These are phyloP conservation scores for Podilymbus podiceps DNA, from an alignment of 2,113 vertebrate species.

Conservation along the genomic window DNA sequence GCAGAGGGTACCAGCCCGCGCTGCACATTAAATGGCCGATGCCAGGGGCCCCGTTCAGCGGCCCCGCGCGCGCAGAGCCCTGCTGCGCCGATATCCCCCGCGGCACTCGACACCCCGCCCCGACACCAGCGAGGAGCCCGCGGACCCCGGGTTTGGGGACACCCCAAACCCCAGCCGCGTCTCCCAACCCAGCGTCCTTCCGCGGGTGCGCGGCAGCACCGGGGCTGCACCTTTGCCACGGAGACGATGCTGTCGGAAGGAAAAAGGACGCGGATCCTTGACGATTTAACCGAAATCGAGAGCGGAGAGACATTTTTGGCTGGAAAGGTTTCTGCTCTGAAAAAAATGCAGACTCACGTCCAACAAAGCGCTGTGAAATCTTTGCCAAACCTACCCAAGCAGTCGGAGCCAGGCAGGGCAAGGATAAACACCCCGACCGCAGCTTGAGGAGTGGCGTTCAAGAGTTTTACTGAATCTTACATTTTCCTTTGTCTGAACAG, in stretches of 20 bases:
- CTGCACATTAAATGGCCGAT: accelerated
- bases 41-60: accelerated
- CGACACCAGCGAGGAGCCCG: too few species aligned
- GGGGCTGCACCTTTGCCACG: accelerated
- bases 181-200: not conserved
- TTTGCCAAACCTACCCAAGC: not conserved
- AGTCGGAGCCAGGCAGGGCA: not conserved
- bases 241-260: not conserved
- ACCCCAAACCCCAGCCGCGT: not conserved
- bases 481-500: not conserved
- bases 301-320: not conserved
- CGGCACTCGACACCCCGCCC: not conserved
- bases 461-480: not conserved
- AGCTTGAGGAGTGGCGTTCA: not conserved
- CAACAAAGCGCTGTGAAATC: not conserved
- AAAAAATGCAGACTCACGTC: not conserved
- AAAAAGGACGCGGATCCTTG: not conserved
- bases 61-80: not conserved
- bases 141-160: too few species aligned
- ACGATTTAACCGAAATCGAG: not conserved
- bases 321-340: not conserved
- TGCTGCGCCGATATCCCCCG: not conserved
- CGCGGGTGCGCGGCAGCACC: not conserved
- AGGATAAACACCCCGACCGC: not conserved
- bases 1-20: not conserved